phyloP scores from a whole-genome alignment of 2,797 vertebrate species.

The Chromis chromis region DNA sequence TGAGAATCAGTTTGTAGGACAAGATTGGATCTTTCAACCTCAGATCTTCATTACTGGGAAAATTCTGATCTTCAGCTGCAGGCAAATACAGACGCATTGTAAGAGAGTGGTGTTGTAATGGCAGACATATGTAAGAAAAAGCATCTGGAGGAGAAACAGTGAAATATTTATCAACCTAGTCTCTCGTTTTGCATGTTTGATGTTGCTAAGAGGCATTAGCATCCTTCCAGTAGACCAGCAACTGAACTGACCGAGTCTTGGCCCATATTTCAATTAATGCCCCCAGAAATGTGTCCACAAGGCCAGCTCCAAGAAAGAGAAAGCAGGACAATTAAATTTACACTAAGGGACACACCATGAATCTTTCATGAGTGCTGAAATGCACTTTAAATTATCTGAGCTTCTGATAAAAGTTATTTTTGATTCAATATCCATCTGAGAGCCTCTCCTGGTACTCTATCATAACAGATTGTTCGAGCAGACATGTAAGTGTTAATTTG shows the following conservation, averaged over 20 bases:
- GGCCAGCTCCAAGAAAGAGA: conserved; percentile 51
- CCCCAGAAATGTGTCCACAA: conserved; percentile 50
- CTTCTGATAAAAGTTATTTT: conserved; percentile 50
- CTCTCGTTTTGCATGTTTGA: conserved; percentile 60
- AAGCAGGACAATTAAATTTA: conserved; percentile 67
- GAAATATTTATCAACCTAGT: conserved; percentile 71
- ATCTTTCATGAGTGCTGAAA: conserved; percentile 68
- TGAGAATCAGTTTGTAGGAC: conserved; percentile 8
- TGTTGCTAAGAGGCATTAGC: conserved; percentile 62
- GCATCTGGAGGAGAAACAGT: conserved; percentile 49
- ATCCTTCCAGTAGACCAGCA: conserved; percentile 53
- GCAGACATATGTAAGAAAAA: conserved; percentile 58
- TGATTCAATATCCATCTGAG: conserved; percentile 37
- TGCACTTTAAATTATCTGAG: conserved; percentile 65
- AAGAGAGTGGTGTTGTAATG: conserved; percentile 34
- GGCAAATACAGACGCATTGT: conserved; percentile 41
- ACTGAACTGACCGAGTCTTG: conserved; percentile 32
- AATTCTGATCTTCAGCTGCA: conserved; percentile 23
- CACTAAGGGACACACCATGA: conserved; percentile 52
- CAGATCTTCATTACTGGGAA: not conserved
- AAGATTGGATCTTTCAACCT: conserved; percentile 27
- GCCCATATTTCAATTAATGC: conserved; percentile 59
- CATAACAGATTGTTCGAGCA: conserved; percentile 48
- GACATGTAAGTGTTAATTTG: conserved; percentile 73
- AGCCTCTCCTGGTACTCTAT: conserved; percentile 42